Conservation (phyloP, 2,888 invertebrate species). For the Trisateles emortualis region DNA sequence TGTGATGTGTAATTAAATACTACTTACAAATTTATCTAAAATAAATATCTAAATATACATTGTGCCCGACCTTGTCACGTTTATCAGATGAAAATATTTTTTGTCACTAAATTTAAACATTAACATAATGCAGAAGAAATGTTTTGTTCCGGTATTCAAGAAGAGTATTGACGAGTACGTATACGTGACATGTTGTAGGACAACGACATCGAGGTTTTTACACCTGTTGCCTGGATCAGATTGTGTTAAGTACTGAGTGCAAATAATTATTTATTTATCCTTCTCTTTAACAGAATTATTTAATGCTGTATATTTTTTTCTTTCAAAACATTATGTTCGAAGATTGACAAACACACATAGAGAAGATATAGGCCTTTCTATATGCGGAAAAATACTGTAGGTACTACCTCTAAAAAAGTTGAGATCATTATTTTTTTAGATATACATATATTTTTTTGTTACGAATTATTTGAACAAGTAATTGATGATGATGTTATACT, state of each 20-base stretch:
- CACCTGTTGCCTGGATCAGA: slow-evolving; percentile 51
- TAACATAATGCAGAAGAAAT: slow-evolving; percentile 26
- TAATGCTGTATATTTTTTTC: background rate
- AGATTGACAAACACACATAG: too few relatives aligned
- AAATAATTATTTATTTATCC: slow-evolving; percentile 15
- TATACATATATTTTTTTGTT: too few relatives aligned
- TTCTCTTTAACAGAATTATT: background rate
- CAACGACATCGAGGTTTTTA: slow-evolving; percentile 43
- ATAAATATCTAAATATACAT: background rate
- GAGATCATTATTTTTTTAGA: too few relatives aligned
- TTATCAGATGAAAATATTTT: slow-evolving; percentile 25
- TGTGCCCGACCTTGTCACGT: background rate
- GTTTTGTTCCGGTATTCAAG: slow-evolving; percentile 33
- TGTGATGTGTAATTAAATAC: background rate
- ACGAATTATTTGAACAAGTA: too few relatives aligned
- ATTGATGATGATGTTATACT: too few relatives aligned
- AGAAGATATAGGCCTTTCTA: too few relatives aligned
- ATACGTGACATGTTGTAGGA: slow-evolving; percentile 37
- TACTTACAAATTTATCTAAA: background rate
- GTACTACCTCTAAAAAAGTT: too few relatives aligned
- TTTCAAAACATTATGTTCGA: too few relatives aligned
- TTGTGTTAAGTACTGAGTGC: slow-evolving; percentile 39
- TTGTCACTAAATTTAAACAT: slow-evolving; percentile 27
- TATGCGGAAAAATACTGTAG: too few relatives aligned
- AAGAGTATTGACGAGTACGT: slow-evolving; percentile 27